Evolutionary conservation across 2,113 vertebrate genomes (phyloP).

Genomic region (Pseudonaja textilis): DNA sequence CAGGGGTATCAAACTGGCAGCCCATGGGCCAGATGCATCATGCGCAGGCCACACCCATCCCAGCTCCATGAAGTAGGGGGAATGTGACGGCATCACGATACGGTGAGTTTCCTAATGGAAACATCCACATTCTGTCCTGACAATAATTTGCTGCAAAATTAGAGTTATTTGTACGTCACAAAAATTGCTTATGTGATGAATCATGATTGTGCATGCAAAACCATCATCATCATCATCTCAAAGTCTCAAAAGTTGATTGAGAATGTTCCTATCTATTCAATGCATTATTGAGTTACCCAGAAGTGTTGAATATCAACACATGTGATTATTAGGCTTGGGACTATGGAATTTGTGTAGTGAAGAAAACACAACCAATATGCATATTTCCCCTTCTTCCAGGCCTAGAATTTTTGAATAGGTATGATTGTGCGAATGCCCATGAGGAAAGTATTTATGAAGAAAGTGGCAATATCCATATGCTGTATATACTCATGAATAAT

Average conservation of each 20-base stretch:
- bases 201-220: neutral
- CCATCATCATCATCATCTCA: neutral
- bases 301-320: neutral
- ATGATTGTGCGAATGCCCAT: neutral
- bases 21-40: too few relatives aligned
- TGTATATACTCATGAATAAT: neutral
- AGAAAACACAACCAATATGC: neutral
- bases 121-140: neutral
- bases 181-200: neutral
- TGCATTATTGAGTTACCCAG: neutral
- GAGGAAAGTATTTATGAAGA: neutral
- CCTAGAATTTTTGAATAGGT: neutral
- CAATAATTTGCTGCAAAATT: neutral
- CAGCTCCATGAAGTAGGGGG: too few relatives aligned
- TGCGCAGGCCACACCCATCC: too few relatives aligned
- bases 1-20: too few relatives aligned
- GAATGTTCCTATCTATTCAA: neutral
- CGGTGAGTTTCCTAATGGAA: neutral
- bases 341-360: neutral
- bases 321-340: neutral
- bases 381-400: neutral
- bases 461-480: neutral
- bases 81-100: too few relatives aligned
- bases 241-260: neutral
- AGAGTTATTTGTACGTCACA: neutral